Base-by-base conservation (phyloP, 2,113 vertebrate genomes). In the Colistium nudipinnis region DNA sequence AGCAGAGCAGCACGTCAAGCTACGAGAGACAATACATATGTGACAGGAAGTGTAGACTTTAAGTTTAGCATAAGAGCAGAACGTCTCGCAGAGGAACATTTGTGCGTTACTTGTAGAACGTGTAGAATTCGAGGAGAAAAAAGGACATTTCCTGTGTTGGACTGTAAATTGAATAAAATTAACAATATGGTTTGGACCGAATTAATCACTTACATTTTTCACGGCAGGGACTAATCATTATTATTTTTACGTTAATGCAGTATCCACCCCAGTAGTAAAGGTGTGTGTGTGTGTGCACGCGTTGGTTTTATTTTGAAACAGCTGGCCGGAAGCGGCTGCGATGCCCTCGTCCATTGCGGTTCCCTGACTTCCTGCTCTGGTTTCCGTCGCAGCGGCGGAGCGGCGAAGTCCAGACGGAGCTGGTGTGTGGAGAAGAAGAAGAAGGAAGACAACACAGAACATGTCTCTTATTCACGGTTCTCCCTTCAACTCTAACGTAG, bases 301-400 rank as follows among this genome's bases (percentile, higher is more conserved):
- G n/a, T n/a, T 19, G n/a, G n/a, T 55, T 81, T 88, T 82, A 78
- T 78, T 81, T 62, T 84, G 87, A 81, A 83, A 74, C 0, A 7
- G 0, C 17, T 4, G 16, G 19, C 41, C 41, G 41, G 41, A 43
- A 43, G 41, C 41, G n/a, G 16, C 7, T n/a, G n/a, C n/a, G n/a
- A n/a, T n/a, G n/a, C n/a, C 0, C 0, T 6, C 10, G 41, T n/a
- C 3, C 7, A 9, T 10, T 43, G 41, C 7, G 17, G 17, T 7
- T 43, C 17, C 19, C 17, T 4, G 90, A 93, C 92, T 94, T 93
- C 92, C 93, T 94, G 81, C 92, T 90, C 82, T 82, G 56, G 56
- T 62, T 70, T 65, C 81, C 73, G 74, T 62, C 74, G 47, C 33
- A 51, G 61, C 77, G 22, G 54, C 52, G 27, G 44, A 75, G 44